phyloP scores from a whole-genome alignment of 2,797 vertebrate genomes.

The Lepilemur ruficaudatus region DNA sequence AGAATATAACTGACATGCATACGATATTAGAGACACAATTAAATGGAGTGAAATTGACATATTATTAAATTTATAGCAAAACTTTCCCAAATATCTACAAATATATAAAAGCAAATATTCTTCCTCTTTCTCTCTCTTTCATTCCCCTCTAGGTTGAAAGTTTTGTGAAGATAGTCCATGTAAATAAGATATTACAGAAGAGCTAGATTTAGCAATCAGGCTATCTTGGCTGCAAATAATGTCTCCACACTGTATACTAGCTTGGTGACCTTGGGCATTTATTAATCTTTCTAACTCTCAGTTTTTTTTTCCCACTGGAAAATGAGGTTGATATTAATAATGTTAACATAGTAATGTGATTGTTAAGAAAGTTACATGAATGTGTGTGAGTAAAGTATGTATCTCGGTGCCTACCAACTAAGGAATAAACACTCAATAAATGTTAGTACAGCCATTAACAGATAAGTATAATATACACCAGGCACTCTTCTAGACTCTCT shows the following conservation, averaged over 20 bases:
- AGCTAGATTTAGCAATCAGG: background rate
- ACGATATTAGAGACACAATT: constrained; percentile 32
- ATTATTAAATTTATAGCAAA: background rate
- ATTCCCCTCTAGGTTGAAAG: background rate
- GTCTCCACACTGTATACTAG: background rate
- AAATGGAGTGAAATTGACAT: background rate
- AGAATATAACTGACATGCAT: background rate
- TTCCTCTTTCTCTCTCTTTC: background rate
- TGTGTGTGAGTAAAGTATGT: background rate
- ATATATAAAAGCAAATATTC: background rate
- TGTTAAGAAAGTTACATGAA: background rate
- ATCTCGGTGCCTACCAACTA: background rate
- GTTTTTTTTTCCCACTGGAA: background rate
- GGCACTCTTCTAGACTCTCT: background rate
- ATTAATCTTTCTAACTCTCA: background rate
- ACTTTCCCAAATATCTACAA: background rate
- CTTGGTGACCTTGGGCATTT: background rate
- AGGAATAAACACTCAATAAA: background rate
- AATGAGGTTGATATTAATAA: background rate
- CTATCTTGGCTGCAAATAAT: background rate
- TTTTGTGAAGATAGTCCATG: background rate
- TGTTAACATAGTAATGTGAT: background rate
- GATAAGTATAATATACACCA: background rate
- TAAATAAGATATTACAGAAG: background rate
- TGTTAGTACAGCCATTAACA: background rate